These are phyloP conservation scores for Ochlodes sylvanus DNA, from an alignment of 2,888 invertebrate species.

Conservation along the genomic window DNA sequence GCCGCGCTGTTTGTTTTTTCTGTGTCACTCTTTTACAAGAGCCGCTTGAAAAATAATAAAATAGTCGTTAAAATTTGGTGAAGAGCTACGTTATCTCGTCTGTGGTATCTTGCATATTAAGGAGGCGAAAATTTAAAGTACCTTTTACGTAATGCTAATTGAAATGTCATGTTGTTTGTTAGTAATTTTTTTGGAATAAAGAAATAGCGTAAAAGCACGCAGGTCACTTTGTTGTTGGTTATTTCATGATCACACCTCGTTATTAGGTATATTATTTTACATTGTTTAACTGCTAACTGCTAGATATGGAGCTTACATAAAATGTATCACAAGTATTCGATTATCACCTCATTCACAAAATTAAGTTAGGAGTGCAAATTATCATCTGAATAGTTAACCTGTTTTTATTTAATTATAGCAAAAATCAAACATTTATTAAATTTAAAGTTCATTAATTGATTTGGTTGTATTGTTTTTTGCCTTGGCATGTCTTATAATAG, in stretches of 20 bases:
- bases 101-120: constrained; percentile 45
- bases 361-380: no score
- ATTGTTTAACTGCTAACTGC: no score
- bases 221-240: neutral
- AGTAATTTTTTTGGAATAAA: constrained; percentile 12
- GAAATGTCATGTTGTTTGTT: constrained; percentile 47
- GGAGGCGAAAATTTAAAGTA: constrained; percentile 43
- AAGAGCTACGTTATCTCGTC: constrained; percentile 44
- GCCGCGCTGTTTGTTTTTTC: constrained; percentile 43
- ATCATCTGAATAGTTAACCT: no score
- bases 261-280: no score
- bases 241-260: neutral
- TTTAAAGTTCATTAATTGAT: no score
- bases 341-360: no score
- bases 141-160: constrained; percentile 47
- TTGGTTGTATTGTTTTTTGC: no score
- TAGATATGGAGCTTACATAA: no score
- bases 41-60: constrained; percentile 51
- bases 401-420: no score
- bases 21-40: constrained; percentile 49
- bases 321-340: no score
- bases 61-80: constrained; percentile 51
- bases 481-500: no score
- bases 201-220: neutral
- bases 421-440: no score